phyloP scores from a whole-genome alignment of 2,797 vertebrate species.

The Dendrocincla fuliginosa region DNA sequence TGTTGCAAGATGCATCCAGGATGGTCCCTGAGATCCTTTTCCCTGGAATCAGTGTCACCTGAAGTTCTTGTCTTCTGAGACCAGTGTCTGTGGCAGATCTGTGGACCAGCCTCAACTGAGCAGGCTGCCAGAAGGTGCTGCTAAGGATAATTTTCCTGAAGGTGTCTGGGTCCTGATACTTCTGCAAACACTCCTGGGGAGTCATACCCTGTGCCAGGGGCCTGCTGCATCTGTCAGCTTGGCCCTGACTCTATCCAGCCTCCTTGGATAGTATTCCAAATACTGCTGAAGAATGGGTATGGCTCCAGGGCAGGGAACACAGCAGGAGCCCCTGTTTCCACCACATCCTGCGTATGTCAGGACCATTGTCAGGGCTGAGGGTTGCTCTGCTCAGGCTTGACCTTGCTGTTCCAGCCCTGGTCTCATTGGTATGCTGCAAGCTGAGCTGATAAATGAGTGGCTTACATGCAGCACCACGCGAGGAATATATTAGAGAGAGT shows the following conservation, averaged over 20 bases:
- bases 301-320: background rate
- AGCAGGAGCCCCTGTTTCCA: background rate
- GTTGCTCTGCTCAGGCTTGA: conserved; percentile 5
- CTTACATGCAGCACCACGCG: conserved; percentile 6
- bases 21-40: background rate
- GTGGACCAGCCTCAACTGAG: background rate
- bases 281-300: background rate
- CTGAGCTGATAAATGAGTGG: conserved; percentile 30
- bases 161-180: background rate
- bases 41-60: background rate
- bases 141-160: background rate
- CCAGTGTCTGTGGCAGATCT: background rate
- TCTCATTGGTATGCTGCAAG: conserved; percentile 23
- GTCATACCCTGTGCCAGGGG: background rate
- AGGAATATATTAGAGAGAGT: conserved; percentile 22
- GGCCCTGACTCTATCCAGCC: background rate
- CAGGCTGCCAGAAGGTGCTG: background rate
- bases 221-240: background rate
- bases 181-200: background rate
- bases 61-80: background rate
- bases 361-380: background rate
- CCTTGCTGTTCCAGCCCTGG: conserved; percentile 23
- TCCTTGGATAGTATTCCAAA: background rate
- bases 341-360: background rate
- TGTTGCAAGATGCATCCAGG: background rate